Evolutionary conservation across 1,140 invertebrate species (phyloP), one percentile per base, ranked within the genome.

Genomic region (Sipha flava): DNA sequence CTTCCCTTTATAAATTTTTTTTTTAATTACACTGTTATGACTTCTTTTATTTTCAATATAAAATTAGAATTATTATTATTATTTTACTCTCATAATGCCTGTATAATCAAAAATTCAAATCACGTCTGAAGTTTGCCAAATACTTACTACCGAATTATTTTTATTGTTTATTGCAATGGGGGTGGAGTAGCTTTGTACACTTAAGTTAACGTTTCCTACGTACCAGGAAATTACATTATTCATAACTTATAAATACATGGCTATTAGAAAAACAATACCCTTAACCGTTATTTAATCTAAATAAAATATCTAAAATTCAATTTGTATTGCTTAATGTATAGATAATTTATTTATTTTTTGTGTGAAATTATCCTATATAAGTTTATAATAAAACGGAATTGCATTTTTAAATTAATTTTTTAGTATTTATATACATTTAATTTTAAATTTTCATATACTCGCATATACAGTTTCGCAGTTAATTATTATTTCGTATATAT

Each of bases 271-370:
- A 14, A 40, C 34, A 66, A 66, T 66, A 62, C 7, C 14, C 18
- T 43, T 40, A 31, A 49, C 26, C 43, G 45, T 72, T 72, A 72
- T 47, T 49, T 72, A 72, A 72, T 72, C 68, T 72, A 49, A 29
- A 26, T 47, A 49, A 49, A 72, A 49, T 49, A 72, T 72, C 68
- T 72, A 2, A n/a, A 31, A 70, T n/a, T n/a, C 31, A 21, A 62
- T 62, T 21, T 34, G 9, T 10, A 62, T 62, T 62, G 14, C 14
- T 7, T 43, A 10, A 7, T 12, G n/a, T n/a, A n/a, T n/a, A n/a
- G n/a, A n/a, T n/a, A n/a, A n/a, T n/a, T n/a, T n/a, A n/a, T n/a
- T n/a, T n/a, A n/a, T n/a, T n/a, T n/a, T n/a, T n/a, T n/a, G n/a
- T n/a, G n/a, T n/a, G n/a, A n/a, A n/a, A n/a, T n/a, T n/a, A n/a